Conservation (phyloP, 2,113 vertebrate species). For the Diadophis punctatus region DNA sequence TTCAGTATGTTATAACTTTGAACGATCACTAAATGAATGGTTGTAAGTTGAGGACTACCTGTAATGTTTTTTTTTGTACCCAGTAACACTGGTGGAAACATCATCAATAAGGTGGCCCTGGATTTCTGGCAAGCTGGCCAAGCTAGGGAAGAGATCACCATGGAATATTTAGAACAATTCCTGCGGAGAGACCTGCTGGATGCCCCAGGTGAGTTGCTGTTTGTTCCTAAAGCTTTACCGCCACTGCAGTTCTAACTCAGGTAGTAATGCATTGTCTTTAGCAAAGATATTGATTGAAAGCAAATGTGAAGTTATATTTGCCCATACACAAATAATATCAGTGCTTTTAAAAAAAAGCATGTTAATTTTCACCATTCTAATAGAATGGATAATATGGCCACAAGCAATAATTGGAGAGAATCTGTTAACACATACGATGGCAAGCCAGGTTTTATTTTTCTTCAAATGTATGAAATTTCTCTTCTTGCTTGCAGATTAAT, state of each 20-base stretch:
- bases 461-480: background rate
- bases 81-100: conserved; percentile 85
- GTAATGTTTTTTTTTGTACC: background rate
- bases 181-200: conserved; percentile 75
- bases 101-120: conserved; percentile 84
- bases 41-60: background rate
- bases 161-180: conserved; percentile 82
- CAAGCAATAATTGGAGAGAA: background rate
- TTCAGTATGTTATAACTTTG: background rate
- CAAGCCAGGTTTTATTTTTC: background rate
- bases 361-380: background rate
- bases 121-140: conserved; percentile 84
- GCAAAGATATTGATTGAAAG: background rate
- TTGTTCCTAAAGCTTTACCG: accelerated
- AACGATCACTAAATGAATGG: background rate
- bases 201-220: conserved; percentile 68
- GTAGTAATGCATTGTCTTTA: background rate
- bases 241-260: background rate
- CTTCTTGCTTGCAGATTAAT: background rate
- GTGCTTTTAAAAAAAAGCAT: background rate
- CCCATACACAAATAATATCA: background rate
- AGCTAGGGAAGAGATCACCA: conserved; percentile 84
- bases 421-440: background rate
- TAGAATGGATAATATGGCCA: background rate
- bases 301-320: background rate